These are phyloP conservation scores for Papilio dardanus DNA, from an alignment of 1,140 invertebrate species.

Conservation along the genomic window DNA sequence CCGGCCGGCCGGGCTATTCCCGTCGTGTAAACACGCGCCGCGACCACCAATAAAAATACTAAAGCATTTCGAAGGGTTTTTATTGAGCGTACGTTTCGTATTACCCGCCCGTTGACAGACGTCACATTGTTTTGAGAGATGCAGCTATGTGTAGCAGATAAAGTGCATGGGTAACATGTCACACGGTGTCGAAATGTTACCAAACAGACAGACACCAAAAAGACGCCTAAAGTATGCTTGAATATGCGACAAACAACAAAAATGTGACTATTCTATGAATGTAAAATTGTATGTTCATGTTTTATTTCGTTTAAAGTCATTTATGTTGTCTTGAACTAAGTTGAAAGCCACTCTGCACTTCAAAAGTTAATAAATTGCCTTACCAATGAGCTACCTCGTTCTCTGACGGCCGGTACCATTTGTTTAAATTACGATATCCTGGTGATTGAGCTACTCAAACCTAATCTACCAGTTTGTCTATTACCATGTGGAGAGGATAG, in stretches of 20 bases:
- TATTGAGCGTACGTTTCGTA: conserved; percentile 64
- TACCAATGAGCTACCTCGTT: not conserved
- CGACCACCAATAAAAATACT: conserved; percentile 53
- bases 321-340: not conserved
- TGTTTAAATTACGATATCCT: conserved; percentile 2
- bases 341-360: not conserved
- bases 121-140: conserved; percentile 44
- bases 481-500: not conserved
- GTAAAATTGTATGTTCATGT: not conserved
- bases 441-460: conserved; percentile 3
- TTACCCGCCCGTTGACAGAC: conserved; percentile 47
- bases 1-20: conserved; percentile 60
- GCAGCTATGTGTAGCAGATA: not conserved
- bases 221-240: no score
- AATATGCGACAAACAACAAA: no score
- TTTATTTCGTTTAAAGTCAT: not conserved
- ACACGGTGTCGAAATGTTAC: not conserved
- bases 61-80: conserved; percentile 51
- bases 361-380: not conserved
- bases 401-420: not conserved
- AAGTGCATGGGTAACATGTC: not conserved
- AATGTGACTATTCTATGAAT: not conserved
- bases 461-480: not conserved
- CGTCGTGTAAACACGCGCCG: conserved; percentile 52
- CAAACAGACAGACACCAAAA: not conserved